Base-by-base conservation (phyloP, 2,888 invertebrate genomes). In the Periphyllus acericola region DNA sequence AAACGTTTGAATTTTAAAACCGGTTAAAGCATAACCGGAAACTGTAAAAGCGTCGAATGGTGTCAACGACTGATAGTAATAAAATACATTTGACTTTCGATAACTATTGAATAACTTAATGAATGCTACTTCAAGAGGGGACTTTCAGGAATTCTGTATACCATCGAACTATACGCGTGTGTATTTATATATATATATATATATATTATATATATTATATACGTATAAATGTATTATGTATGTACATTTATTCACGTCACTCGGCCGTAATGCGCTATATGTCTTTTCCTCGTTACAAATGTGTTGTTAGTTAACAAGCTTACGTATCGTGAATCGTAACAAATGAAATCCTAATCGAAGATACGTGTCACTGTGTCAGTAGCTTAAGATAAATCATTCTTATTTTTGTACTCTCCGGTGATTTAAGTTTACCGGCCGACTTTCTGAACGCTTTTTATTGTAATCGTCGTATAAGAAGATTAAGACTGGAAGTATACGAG, bases 51-150 rank as follows among this genome's bases (percentile, higher is more conserved):
- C 52, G 34, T 34, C 68, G 55, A 85, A 79, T 55, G 85, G 85
- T 85, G 85, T 85, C 85, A 85, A 85, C 68, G 85, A 85, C 85
- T 74, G 85, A 85, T 85, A 78, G 71, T 52, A 85, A 79, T 55
- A 71, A 79, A 68, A 85, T 83, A 75, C 40, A 66, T 83, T 83
- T 83, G 71, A 83, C 83, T 83, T 74, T 83, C 83, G 72, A 74
- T 83, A 55, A 72, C 72, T 82, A 72, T 36, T 55, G 71, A 72
- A 83, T 74, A 83, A 74, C 83, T 74, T 55, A 52, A 55, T 40
- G 72, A 80, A 9, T 29, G 34, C 34, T 34, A 34, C 14, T 71
- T 40, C 68, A 60, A 19, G 79, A 79, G 25, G 72, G 17, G 72
- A 83, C 71, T 74, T 74, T 55, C 55, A 36, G 83, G 74, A 83